Evolutionary conservation across 2,888 invertebrate genomes (phyloP).

Genomic region (Agrotis puta): DNA sequence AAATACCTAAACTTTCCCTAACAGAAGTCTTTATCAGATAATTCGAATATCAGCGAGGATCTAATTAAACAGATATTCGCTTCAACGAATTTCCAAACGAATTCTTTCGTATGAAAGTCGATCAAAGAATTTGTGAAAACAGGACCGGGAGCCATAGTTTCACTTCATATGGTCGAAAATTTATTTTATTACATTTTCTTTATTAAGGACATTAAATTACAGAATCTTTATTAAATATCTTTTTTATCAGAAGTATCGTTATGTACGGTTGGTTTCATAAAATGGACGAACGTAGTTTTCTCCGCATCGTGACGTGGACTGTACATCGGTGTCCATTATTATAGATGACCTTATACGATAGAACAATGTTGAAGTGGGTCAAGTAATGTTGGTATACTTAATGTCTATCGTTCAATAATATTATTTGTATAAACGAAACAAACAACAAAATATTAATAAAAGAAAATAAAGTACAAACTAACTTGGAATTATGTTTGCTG

Average conservation of each 20-base stretch:
- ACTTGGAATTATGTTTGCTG: constrained; percentile 30
- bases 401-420: constrained; percentile 1
- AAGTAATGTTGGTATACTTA: neutral
- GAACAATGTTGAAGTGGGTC: no score
- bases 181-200: constrained; percentile 68
- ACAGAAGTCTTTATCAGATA: neutral
- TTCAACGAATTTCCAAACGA: neutral
- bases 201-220: neutral
- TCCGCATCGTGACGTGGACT: no score
- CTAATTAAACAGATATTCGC: neutral
- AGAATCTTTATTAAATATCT: no score
- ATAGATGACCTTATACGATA: no score
- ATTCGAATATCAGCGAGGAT: neutral
- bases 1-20: neutral
- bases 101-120: neutral
- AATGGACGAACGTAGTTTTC: no score
- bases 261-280: no score
- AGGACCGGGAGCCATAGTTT: fast-evolving
- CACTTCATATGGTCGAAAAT: constrained; percentile 29
- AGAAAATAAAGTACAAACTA: constrained; percentile 12
- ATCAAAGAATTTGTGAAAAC: neutral
- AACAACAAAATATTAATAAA: constrained; percentile 3
- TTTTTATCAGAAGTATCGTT: constrained; percentile 38
- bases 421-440: neutral
- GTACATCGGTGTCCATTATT: no score